phyloP scores from a whole-genome alignment of 2,888 invertebrate species.

The Harmothoe impar region DNA sequence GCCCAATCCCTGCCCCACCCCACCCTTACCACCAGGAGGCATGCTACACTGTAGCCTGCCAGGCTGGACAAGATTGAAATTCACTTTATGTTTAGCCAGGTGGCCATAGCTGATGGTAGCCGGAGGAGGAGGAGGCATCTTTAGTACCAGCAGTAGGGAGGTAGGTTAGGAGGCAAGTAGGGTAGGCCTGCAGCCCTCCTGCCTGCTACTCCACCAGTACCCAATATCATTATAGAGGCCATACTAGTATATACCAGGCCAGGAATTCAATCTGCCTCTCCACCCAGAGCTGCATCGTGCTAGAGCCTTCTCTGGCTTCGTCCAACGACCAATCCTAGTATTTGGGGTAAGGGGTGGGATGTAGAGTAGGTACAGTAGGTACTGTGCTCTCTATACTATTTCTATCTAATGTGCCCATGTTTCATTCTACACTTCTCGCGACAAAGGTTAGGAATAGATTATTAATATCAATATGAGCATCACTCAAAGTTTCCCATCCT shows the following conservation, averaged over 20 bases:
- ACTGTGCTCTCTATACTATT: too few relatives aligned
- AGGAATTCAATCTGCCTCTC: not conserved
- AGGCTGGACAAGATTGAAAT: slow-evolving; percentile 7
- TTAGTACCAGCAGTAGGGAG: not conserved
- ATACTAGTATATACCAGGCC: not conserved
- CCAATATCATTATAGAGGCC: slow-evolving; percentile 39
- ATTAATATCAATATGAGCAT: too few relatives aligned
- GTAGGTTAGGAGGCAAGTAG: not conserved
- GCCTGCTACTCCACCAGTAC: not conserved
- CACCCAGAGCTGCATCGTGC: not conserved
- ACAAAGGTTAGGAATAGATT: too few relatives aligned
- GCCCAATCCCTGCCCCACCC: not conserved
- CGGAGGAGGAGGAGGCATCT: not conserved
- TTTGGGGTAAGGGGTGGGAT: not conserved
- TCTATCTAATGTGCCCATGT: too few relatives aligned
- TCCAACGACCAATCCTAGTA: not conserved
- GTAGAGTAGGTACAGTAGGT: not conserved
- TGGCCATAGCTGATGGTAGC: slow-evolving; percentile 14
- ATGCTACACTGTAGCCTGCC: not conserved
- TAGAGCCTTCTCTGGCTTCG: not conserved
- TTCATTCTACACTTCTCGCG: too few relatives aligned
- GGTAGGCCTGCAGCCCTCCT: not conserved
- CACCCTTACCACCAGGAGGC: not conserved
- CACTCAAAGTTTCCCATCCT: too few relatives aligned
- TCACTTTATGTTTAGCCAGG: slow-evolving; percentile 21